Percentiles rank a stretch among this genome's conserved stretches.
Conservation (phyloP, 2,888 invertebrate species). For the Diabrotica balteata region DNA sequence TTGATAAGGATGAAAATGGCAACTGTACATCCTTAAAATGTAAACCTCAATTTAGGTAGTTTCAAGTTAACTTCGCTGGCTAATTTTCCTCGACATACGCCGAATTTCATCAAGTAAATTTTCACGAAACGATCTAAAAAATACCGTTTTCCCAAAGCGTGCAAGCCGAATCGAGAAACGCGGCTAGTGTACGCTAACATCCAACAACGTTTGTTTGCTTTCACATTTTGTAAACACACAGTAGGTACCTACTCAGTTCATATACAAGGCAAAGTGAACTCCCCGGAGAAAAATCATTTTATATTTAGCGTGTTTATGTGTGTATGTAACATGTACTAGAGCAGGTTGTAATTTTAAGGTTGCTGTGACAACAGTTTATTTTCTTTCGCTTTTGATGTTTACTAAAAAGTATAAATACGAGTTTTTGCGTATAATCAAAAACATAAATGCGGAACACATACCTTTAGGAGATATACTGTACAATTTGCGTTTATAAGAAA, state of each 20-base stretch:
- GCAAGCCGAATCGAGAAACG: neutral
- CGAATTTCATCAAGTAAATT: too few species aligned
- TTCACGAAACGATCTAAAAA: neutral
- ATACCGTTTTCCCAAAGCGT: neutral
- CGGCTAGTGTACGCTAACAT: neutral
- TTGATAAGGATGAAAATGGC: too few species aligned
- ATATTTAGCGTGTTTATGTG: too few species aligned
- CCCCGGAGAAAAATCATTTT: too few species aligned
- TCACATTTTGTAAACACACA: conserved; percentile 3
- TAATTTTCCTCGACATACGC: too few species aligned
- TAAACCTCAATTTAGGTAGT: too few species aligned
- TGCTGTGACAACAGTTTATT: conserved; percentile 4
- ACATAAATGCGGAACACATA: neutral
- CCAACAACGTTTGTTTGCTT: conserved; percentile 2
- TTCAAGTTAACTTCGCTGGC: too few species aligned
- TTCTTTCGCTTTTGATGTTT: neutral
- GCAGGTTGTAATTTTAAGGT: conserved; percentile 12
- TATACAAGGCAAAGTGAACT: neutral
- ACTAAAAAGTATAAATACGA: neutral
- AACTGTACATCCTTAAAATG: too few species aligned
- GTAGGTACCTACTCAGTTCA: neutral
- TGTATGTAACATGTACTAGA: too few species aligned
- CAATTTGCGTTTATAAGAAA: too few species aligned
- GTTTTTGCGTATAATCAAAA: neutral
- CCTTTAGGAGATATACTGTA: too few species aligned